Evolutionary conservation across 1,140 invertebrate species (phyloP).

Genomic region (Drosophila willistoni): DNA sequence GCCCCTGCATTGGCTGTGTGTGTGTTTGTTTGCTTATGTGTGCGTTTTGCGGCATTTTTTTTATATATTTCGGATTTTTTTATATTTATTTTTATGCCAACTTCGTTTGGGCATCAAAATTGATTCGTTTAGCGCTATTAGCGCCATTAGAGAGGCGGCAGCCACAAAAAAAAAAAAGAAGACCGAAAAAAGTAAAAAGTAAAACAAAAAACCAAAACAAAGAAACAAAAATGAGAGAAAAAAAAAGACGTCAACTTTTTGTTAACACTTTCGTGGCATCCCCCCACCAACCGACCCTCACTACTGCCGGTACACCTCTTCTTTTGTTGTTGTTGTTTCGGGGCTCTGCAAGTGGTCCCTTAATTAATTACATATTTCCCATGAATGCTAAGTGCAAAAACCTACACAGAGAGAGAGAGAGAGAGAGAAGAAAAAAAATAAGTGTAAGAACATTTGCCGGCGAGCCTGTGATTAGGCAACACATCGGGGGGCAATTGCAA

Average conservation of each 20-base stretch:
- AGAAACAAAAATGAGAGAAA: constrained; percentile 25
- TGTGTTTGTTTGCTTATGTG: constrained; percentile 44
- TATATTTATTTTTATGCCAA: constrained; percentile 26
- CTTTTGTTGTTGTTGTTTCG: constrained; percentile 7
- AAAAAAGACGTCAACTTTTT: constrained; percentile 49
- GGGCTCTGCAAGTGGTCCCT: constrained; percentile 67
- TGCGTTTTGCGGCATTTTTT: constrained; percentile 65
- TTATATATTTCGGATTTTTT: constrained; percentile 1
- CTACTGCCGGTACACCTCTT: not conserved
- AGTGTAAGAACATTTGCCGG: constrained; percentile 5
- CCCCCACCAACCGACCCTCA: constrained; percentile 5
- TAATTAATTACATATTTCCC: constrained; percentile 75
- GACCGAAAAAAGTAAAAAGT: constrained; percentile 24
- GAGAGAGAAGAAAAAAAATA: not conserved
- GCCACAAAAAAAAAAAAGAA: constrained; percentile 42
- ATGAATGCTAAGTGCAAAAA: constrained; percentile 55
- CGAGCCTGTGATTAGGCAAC: constrained; percentile 66
- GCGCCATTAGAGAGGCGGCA: constrained; percentile 56
- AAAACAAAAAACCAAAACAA: constrained; percentile 3
- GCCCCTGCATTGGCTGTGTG: constrained; percentile 15
- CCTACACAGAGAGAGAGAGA: constrained; percentile 7
- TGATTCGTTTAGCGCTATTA: constrained; percentile 79
- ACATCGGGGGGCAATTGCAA: constrained; percentile 50
- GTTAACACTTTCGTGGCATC: constrained; percentile 51
- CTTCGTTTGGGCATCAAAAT: constrained; percentile 58